Evolutionary conservation across 2,797 vertebrate species (phyloP).

Genomic region (Tympanoctomys barrerae): DNA sequence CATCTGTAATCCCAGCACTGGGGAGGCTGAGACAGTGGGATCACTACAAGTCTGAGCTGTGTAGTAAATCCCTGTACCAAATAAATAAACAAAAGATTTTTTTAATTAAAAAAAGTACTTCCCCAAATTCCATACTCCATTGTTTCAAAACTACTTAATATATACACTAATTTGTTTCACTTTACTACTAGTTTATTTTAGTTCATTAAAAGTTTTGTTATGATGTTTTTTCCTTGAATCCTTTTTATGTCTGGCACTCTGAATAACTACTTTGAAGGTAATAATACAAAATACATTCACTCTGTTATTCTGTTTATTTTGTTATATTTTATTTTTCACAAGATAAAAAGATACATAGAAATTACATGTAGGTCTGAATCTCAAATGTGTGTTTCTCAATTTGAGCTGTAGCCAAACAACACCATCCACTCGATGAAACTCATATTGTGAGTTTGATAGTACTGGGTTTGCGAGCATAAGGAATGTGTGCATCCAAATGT

Average conservation of each 20-base stretch:
- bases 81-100: too few relatives aligned
- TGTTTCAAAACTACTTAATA: not conserved
- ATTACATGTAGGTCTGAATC: not conserved
- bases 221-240: not conserved
- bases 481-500: not conserved
- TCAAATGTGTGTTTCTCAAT: not conserved
- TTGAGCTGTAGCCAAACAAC: not conserved
- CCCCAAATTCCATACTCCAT: not conserved
- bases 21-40: too few relatives aligned
- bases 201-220: not conserved
- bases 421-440: not conserved
- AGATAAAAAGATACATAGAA: not conserved
- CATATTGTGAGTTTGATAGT: not conserved
- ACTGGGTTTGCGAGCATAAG: not conserved
- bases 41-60: too few relatives aligned
- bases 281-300: not conserved
- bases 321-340: not conserved
- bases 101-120: not conserved
- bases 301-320: not conserved
- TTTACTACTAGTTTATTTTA: not conserved
- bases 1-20: too few relatives aligned
- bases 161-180: not conserved
- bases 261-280: not conserved
- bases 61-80: too few relatives aligned
- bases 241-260: not conserved